Evolutionary conservation across 2,888 invertebrate genomes (phyloP), one percentile per base, ranked within the genome.

Genomic region (Zootermopsis nevadensis): DNA sequence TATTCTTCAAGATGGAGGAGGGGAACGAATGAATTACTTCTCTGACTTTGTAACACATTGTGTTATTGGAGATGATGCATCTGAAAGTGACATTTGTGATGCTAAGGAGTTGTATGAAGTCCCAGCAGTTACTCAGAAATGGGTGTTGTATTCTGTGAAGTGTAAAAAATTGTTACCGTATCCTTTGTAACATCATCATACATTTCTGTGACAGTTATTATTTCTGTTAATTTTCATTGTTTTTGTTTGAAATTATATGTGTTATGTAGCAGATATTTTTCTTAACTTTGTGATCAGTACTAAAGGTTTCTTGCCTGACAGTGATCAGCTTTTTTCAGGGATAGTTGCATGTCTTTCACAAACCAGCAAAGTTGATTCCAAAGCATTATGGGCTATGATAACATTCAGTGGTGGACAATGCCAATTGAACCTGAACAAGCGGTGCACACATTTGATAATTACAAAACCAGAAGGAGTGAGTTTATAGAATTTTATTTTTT

Each of bases 61-160:
- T 87, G 95, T 99, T 88, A 97, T 97, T 87, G 98, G 96, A 38
- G 91, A 93, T 86, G 95, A 97, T 90, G 95, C 95, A 83, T 93
- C 95, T 87, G 97, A 97, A 89, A 95, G 93, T 88, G 98, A 97
- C 89, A 93, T 98, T 87, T 94, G 94, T 83, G 97, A 97, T 91
- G 98, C 98, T 19, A 94, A 95, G 88, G 98, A 99, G 88, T 92
- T 99, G 27, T 99, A 98, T 90, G 97, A 97, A 90, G 94, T 97
- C 83, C 97, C 98, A 85, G 96, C 97, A 86, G 95, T 98, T 82
- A 95, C 94, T 69, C 94, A 94, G 88, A 93, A 94, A 89, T 99
- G 98, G 98, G 95, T 98, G 84, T 89, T 93, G 69, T 89, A 91
- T 85, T 93, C 93, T 60, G 90, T 90, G 30, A 91, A 91, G 88